A percentile compares a stretch with the other conserved stretches of the same genome.
These are phyloP conservation scores for Cyphomyrus plagiostoma DNA, from an alignment of 2,113 vertebrate genomes.

Conservation along the genomic window DNA sequence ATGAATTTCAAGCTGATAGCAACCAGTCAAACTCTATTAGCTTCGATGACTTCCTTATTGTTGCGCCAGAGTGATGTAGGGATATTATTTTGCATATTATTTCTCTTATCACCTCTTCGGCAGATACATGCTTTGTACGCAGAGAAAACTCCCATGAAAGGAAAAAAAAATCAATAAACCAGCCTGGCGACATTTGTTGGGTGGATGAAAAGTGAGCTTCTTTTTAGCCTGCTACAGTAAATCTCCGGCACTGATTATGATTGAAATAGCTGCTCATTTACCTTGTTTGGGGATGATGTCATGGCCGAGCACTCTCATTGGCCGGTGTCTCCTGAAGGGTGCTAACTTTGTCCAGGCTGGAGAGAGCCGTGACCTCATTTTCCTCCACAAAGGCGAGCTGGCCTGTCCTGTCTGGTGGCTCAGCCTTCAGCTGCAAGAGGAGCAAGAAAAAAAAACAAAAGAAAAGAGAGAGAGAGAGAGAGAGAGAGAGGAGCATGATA, in stretches of 20 bases:
- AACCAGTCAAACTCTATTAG: background rate
- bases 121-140: background rate
- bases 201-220: constrained; percentile 19
- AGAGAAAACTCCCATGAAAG: constrained; percentile 1
- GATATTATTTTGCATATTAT: background rate
- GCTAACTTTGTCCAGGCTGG: constrained; percentile 35
- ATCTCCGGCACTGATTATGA: constrained; percentile 37
- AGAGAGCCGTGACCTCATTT: constrained; percentile 45
- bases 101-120: background rate
- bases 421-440: constrained; percentile 35
- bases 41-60: background rate
- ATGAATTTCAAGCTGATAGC: background rate
- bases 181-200: background rate
- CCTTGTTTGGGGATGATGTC: constrained; percentile 51
- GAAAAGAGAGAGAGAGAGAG: background rate
- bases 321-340: constrained; percentile 41
- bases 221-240: constrained; percentile 33
- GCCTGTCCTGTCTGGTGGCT: constrained; percentile 31
- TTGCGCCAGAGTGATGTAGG: background rate
- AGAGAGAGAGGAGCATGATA: background rate
- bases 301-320: constrained; percentile 41
- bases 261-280: constrained; percentile 42
- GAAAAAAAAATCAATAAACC: constrained; percentile 19
- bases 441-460: constrained; percentile 26
- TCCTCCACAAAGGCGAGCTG: constrained; percentile 29